Evolutionary conservation across 1,140 invertebrate species (phyloP), one percentile per base, ranked within the genome.

Genomic region (Anagrus nilaparvatae): DNA sequence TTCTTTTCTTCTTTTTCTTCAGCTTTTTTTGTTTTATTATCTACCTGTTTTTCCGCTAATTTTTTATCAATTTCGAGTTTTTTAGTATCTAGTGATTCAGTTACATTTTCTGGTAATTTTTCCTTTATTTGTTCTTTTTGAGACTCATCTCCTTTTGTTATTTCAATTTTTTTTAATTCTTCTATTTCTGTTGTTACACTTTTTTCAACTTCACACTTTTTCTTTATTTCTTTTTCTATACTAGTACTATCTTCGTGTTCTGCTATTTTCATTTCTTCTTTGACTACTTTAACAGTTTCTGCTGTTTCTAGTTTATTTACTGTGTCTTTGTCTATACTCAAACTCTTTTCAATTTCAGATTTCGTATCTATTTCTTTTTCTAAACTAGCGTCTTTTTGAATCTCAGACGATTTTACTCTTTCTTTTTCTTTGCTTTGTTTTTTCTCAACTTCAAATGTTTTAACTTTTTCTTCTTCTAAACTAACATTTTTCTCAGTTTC

Each of bases 141-240:
- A n/a, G n/a, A n/a, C n/a, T n/a, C n/a, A n/a, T n/a, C n/a, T n/a
- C n/a, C n/a, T n/a, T 18, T 12, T 33, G 31, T 18, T 17, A 17
- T 10, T 33, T 18, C 9, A 16, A 30, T 30, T 3, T 30, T n/a
- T 12, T 34, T 18, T 12, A 12, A 12, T 34, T 12, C 24, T 25
- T 25, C 5, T 25, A 16, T 34, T 34, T 18, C 18, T 34, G 13
- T 1, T 34, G 28, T 13, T 30, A 16, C 16, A 30, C 16, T 30
- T 30, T n/a, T n/a, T n/a, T n/a, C n/a, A n/a, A n/a, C n/a, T n/a
- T n/a, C n/a, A n/a, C n/a, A n/a, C 3, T 41, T 33, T 24, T 18
- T 33, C 24, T 23, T 20, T 24, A 36, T 30, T 31, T 48, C 6
- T 32, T 49, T 44, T 7, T 37, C 24, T 47, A 44, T 49, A 37